Evolutionary conservation across 92 coral and sea anemone genomes (phyloP).

Genomic region (Umimayanthus chanpuru): DNA sequence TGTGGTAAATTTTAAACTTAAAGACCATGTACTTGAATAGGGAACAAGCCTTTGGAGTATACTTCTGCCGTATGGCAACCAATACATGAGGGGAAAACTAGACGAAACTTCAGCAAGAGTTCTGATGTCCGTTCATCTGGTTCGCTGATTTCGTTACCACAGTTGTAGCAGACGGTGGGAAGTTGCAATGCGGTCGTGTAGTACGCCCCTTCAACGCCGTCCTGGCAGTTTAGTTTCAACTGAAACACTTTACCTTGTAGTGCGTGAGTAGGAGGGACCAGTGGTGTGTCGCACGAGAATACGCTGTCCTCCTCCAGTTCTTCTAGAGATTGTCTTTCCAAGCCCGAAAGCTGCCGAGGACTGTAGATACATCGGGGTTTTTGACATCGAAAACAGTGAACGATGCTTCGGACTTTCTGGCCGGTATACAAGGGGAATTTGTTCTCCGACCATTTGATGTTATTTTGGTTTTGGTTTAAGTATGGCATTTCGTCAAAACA

Average conservation of each 20-base stretch:
- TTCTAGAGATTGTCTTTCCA: constrained; percentile 49
- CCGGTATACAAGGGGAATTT: constrained; percentile 57
- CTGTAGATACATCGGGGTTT: constrained; percentile 81
- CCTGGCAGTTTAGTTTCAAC: constrained; percentile 43
- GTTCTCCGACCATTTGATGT: not conserved
- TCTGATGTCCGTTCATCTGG: no score
- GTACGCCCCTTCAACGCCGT: constrained; percentile 50
- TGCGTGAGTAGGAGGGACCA: constrained; percentile 62
- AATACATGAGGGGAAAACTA: no score
- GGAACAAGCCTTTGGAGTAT: no score
- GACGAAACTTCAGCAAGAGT: no score
- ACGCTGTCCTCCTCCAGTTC: constrained; percentile 53
- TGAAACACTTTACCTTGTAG: constrained; percentile 58
- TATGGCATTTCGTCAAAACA: not conserved
- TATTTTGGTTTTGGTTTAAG: not conserved
- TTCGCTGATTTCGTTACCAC: no score
- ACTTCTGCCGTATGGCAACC: no score
- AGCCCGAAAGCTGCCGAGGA: constrained; percentile 54
- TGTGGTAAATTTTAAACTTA: no score
- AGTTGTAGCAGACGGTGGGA: no score
- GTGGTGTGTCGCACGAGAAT: constrained; percentile 65
- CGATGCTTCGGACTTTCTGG: constrained; percentile 54
- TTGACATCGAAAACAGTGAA: constrained; percentile 70
- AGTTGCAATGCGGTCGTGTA: constrained; percentile 32
- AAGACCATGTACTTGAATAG: no score